Conservation (phyloP, 2,113 vertebrate genomes). For the Telmatochromis brichardi region DNA sequence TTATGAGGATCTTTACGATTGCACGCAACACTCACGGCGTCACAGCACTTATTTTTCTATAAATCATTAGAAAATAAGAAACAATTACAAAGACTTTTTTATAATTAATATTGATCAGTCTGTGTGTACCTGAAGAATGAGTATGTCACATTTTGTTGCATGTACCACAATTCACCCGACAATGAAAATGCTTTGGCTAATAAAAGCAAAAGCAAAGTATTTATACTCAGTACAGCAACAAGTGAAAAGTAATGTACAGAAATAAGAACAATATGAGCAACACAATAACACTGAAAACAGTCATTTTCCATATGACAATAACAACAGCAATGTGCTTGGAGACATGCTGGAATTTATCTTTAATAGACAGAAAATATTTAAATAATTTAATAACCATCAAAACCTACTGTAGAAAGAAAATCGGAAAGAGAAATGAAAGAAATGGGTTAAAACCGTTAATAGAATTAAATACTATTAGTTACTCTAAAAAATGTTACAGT, state of each 20-base stretch:
- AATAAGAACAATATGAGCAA: neutral
- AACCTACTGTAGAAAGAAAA: neutral
- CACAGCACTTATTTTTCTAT: conserved; percentile 13
- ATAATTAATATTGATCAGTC: neutral
- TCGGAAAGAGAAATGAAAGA: fast-evolving
- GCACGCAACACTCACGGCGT: neutral
- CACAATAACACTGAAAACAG: neutral
- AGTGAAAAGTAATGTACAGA: neutral
- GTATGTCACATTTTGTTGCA: conserved; percentile 10
- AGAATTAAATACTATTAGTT: neutral
- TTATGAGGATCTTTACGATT: neutral
- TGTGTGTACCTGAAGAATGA: neutral
- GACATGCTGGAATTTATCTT: neutral
- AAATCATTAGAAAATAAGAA: neutral
- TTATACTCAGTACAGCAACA: neutral
- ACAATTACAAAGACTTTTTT: neutral
- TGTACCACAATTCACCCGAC: conserved; percentile 24
- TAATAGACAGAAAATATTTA: neutral
- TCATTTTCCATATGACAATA: neutral
- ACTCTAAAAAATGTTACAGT: neutral
- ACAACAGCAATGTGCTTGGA: neutral
- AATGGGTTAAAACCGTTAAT: neutral
- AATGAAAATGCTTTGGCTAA: neutral
- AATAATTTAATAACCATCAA: neutral
- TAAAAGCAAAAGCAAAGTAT: neutral